Evolutionary conservation across 2,888 invertebrate species (phyloP).

Genomic region (Tuta absoluta): DNA sequence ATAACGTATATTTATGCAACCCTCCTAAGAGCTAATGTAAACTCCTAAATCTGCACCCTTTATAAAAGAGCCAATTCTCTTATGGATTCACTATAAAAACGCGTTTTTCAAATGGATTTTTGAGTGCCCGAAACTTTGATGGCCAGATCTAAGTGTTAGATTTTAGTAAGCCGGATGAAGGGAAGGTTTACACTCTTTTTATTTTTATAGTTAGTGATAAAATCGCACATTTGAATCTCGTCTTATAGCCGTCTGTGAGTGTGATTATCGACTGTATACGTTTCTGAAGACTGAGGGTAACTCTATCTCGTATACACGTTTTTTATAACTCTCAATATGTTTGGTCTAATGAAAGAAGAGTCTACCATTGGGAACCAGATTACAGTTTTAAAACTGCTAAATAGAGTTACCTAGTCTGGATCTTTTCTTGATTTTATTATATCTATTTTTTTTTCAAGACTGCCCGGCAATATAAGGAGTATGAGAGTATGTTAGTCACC

Average conservation of each 20-base stretch:
- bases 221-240: slow-evolving; percentile 67
- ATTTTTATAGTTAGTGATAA: slow-evolving; percentile 71
- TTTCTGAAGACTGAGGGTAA: neutral
- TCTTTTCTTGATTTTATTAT: too few relatives aligned
- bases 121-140: slow-evolving; percentile 78
- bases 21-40: slow-evolving; percentile 51
- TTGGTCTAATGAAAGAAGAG: too few relatives aligned
- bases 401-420: too few relatives aligned
- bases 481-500: too few relatives aligned
- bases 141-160: slow-evolving; percentile 74
- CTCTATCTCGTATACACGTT: neutral
- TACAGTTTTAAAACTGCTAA: too few relatives aligned
- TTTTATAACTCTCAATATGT: too few relatives aligned
- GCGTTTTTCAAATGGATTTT: slow-evolving; percentile 80
- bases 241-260: slow-evolving; percentile 42
- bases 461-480: too few relatives aligned
- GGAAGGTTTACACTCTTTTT: slow-evolving; percentile 69
- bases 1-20: slow-evolving; percentile 25
- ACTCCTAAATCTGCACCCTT: slow-evolving; percentile 48
- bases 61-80: slow-evolving; percentile 56
- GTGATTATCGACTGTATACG: slow-evolving; percentile 1
- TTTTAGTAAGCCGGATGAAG: slow-evolving; percentile 64
- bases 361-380: too few relatives aligned
- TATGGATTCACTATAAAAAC: slow-evolving; percentile 59
- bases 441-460: too few relatives aligned